Base-by-base conservation (phyloP, 2,113 vertebrate genomes). In the Helogale parvula region DNA sequence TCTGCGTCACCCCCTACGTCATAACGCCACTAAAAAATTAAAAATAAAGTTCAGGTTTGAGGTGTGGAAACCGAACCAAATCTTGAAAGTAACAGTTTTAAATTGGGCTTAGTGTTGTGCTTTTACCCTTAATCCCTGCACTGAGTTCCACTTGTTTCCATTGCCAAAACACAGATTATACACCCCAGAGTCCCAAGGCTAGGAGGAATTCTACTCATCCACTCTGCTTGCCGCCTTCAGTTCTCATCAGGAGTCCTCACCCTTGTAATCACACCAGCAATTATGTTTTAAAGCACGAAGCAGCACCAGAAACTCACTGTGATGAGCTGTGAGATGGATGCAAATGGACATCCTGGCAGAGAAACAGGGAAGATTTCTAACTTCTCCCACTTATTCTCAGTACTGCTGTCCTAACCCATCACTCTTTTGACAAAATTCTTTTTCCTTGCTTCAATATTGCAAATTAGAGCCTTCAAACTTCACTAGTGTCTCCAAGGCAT, bases 41-140 rank as follows among this genome's bases (percentile, higher is more conserved):
- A 60, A 86, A 83, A 77, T 52, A 57, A 88, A 93, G 41, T 81
- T 95, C 35, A 33, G 65, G n/a, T 81, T 95, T 74, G 88, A 97
- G 87, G 35, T 65, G 23, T 47, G 27, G 63, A 95, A 84, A 54
- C 63, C 23, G 94, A 84, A 54, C 54, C 23, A 72, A 87, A 82
- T 93, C 66, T 94, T 93, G 85, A 90, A 92, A 96, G n/a, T 82
- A 90, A 85, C 0, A 16, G 81, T 66, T 94, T 72, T 65, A n/a
- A 77, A 66, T 33, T 41, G 31, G 86, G 45, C 27, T 95, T 69
- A 63, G 25, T 50, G 35, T 60, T 93, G 54, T 83, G 79, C 93
- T 93, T 91, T 84, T 65, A 91, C 19, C 65, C 65, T 80, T 83
- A 87, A 76, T 45, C 63, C 8, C 68, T 14, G 8, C 4, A 50